Evolutionary conservation across 2,113 vertebrate genomes (phyloP), one percentile per base, ranked within the genome.

Genomic region (Hemicordylus capensis): DNA sequence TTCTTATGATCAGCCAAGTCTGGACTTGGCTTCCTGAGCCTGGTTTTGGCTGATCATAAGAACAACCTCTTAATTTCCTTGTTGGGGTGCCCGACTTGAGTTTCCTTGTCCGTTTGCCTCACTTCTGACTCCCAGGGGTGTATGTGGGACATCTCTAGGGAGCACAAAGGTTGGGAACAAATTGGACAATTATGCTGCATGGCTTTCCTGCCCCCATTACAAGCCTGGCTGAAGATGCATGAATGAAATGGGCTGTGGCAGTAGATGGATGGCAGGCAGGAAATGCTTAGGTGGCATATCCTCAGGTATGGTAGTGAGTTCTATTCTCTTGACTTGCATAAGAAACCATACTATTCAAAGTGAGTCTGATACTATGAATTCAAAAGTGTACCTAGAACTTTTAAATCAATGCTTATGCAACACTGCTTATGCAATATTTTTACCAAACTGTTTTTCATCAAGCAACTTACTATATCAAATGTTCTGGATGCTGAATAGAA

Each of bases 401-500:
- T 75, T 75, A 28, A 73, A 64, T 34, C 58, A 63, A 34, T 48
- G 14, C 15, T 63, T 61, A 79, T 19, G 8, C 42, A 44, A 63
- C 46, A 31, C 28, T 79, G n/a, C n/a, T n/a, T n/a, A n/a, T 79
- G 26, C 77, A 79, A 17, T 64, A 48, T n/a, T 15, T 79, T n/a
- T 64, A 48, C 26, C n/a, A 59, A 17, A 5, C 6, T 14, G 19
- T 56, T 34, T 56, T 76, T 34, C 48, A 4, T 58, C 34, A 12
- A 22, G 34, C 12, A 67, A 67, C 34, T 67, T 37, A 67, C 9
- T 39, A 31, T 48, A 80, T 89, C 67, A 80, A 90, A 90, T 84
- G 56, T 78, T 89, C 54, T 76, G 86, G 89, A 89, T 91, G 91
- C 89, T 90, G 92, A 89, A 92, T 4, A 39, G 0, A 70, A 80